Conservation (phyloP, 2,797 vertebrate genomes). For the Cichlasoma orientale region DNA sequence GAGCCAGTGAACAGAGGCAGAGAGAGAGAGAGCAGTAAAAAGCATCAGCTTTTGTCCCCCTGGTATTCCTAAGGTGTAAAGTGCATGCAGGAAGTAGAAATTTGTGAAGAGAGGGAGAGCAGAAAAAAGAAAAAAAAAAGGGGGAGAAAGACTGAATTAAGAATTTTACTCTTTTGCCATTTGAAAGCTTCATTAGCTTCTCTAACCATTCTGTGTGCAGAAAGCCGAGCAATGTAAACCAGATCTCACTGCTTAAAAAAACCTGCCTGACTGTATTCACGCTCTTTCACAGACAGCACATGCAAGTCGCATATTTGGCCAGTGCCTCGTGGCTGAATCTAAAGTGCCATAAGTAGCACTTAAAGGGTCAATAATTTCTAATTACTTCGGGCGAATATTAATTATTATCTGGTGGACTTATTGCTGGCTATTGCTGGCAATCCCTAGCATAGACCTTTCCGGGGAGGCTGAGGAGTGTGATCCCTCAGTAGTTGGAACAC, state of each 20-base stretch:
- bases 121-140: constrained; percentile 4
- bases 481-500: no score
- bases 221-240: constrained; percentile 23
- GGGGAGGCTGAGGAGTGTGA: no score
- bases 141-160: constrained; percentile 8
- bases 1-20: constrained; percentile 42
- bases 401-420: no score
- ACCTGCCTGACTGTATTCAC: neutral
- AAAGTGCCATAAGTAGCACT: neutral
- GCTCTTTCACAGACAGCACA: neutral
- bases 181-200: constrained; percentile 54
- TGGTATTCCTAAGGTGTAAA: neutral
- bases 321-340: no score
- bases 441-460: no score
- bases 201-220: constrained; percentile 26
- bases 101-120: constrained; percentile 2
- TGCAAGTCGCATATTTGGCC: neutral
- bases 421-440: no score
- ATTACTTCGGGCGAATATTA: neutral
- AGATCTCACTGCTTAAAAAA: constrained; percentile 20
- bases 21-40: constrained; percentile 2
- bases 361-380: neutral
- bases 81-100: neutral
- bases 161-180: constrained; percentile 25
- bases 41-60: neutral